Evolutionary conservation across 2,113 vertebrate genomes (phyloP), one percentile per base, ranked within the genome.

Genomic region (Aplodontia rufa): DNA sequence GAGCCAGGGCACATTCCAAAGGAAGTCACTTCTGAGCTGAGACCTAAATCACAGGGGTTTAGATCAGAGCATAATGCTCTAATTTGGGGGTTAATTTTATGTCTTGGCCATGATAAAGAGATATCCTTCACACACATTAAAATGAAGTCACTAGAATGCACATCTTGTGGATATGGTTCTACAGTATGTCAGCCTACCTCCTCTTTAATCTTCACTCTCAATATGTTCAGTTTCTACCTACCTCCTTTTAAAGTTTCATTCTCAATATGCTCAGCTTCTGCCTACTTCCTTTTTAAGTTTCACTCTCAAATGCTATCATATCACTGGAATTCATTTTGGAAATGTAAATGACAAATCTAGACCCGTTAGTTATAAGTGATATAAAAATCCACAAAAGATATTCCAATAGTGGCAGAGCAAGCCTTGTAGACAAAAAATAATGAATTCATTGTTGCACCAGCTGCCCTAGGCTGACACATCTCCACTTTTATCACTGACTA

Each of bases 291-390:
- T 91, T 78, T 51, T 16, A 87, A 92, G 40, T 37, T 72, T 93
- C 71, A 84, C 80, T 95, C 81, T 90, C 90, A 95, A 94, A 79
- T 66, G 49, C 78, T 85, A 47, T 95, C 78, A 79, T 28, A 30
- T 55, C 37, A 37, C 86, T 88, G 74, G 71, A 94, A 88, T 95
- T 68, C 72, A 85, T 92, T 96, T 97, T 95, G 66, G 68, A 96
- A 87, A 85, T 76, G 2, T 28, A 93, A 97, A 84, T 93, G 76
- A 80, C 69, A 96, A 95, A 53, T 76, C 66, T 71, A 95, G 72
- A 87, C 60, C 84, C 90, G 93, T 96, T 93, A 96, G 81, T 62
- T 94, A 3, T 90, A 93, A 97, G 80, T 95, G 90, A 90, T 92
- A 92, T 11, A 93, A 87, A 95, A 97, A 96, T 87, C 32, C 71